Evolutionary conservation across 1,140 invertebrate genomes (phyloP), one percentile per base, ranked within the genome.

Genomic region (Drosophila quadrilineata): DNA sequence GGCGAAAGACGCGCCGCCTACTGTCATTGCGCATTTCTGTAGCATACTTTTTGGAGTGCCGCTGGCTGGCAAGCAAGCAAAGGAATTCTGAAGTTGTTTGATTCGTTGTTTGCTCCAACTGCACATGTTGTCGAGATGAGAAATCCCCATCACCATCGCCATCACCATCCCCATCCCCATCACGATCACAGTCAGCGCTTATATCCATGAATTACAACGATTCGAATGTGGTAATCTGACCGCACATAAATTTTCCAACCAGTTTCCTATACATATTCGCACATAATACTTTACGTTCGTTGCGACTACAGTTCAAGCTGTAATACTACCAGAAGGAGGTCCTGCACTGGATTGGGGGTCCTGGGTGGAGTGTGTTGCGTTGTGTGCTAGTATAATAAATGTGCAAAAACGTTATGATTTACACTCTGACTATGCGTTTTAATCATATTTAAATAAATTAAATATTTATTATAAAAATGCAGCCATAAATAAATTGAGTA

Each of bases 381-480:
- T 3, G 33, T 12, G 36, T 17, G 46, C 28, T n/a, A 36, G 45
- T 63, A 46, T 63, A 75, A 82, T 72, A 72, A 84, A 80, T 84
- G 72, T 64, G 72, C 40, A 75, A 84, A 80, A 69, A 77, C 48
- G 52, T 71, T 77, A 67, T 82, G 74, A 82, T 82, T 82, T 82
- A 82, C 74, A 66, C 59, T 50, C 66, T 52, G 53, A 63, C 53
- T 35, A 35, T 40, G 73, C 59, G 63, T 56, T 84, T 73, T 79
- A 82, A 82, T 77, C 74, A 82, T 82, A 85, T 82, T 73, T 85
- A 69, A 73, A 82, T 73, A 85, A 82, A 82, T 82, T 85, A 82
- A 84, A 77, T 75, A 85, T 82, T 82, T 77, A 82, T 85, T 74
- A 70, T 74, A 74, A 54, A 85, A 85, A 52, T 71, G 59, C 59